These are phyloP conservation scores for Drosophila simulans DNA, from an alignment of 1,140 invertebrate species.

Conservation along the genomic window DNA sequence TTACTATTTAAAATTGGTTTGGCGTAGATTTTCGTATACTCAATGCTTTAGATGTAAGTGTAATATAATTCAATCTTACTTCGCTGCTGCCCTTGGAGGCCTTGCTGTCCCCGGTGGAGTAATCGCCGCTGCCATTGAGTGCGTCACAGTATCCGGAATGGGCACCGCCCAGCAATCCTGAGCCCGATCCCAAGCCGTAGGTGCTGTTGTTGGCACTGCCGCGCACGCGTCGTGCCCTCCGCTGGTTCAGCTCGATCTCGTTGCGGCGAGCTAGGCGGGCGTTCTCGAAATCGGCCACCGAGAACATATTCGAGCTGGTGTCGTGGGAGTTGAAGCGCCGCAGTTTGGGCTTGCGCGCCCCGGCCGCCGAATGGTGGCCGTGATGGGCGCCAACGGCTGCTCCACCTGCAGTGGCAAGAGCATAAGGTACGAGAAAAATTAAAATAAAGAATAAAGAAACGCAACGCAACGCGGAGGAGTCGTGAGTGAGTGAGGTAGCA, in stretches of 20 bases:
- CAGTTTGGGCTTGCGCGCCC: constrained; percentile 80
- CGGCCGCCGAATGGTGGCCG: constrained; percentile 56
- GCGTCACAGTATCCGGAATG: constrained; percentile 56
- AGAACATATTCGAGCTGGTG: constrained; percentile 84
- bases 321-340: constrained; percentile 84
- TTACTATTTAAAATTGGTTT: no score
- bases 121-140: constrained; percentile 75
- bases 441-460: not conserved
- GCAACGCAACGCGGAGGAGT: constrained; percentile 26
- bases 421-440: constrained; percentile 4
- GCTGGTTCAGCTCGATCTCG: constrained; percentile 82
- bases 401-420: constrained; percentile 54
- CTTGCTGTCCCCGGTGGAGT: constrained; percentile 84
- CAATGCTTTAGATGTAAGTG: not conserved
- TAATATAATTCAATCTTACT: constrained; percentile 47
- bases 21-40: not conserved
- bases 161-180: constrained; percentile 13
- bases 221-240: constrained; percentile 69
- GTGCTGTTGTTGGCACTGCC: constrained; percentile 60
- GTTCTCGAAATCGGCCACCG: constrained; percentile 84
- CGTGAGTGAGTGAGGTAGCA: constrained; percentile 1
- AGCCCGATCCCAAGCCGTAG: constrained; percentile 42
- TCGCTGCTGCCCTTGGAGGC: constrained; percentile 77
- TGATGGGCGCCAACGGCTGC: constrained; percentile 64
- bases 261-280: constrained; percentile 83